Evolutionary conservation across 2,797 vertebrate species (phyloP), one percentile per base, ranked within the genome.

Genomic region (Mus spretus): DNA sequence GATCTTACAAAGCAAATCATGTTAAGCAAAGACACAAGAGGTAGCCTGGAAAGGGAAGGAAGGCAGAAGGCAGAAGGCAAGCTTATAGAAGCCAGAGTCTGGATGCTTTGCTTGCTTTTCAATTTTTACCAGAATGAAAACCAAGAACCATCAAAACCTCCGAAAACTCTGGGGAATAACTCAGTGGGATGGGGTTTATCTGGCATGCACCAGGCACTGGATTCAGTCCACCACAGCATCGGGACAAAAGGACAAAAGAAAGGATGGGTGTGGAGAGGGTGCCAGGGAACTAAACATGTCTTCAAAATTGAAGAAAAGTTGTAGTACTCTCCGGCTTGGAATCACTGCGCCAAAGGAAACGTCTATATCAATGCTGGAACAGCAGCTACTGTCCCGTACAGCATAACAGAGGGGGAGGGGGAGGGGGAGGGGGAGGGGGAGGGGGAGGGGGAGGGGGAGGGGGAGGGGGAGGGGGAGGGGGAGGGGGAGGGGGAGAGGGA

Each of bases 351-450:
- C 63, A 88, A 90, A 96, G 94, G 95, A 96, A 93, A 97, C 96
- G 97, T 97, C 91, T 97, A 88, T 95, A 95, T 92, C 80, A 86
- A 96, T 85, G 67, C 93, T 91, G 47, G 79, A 92, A 95, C 44
- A 90, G 87, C 67, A 89, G 83, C 90, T 20, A 22, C 59, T 59
- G 59, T 6, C 59, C 6, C 20, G 2, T 59, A 22, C 59, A 59
- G 20, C 1, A 14, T 55, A 11, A 55, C 55, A 53, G 53, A 55
- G 83, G 57, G 61, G 24, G 61, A 3, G 24, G 1, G 24, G 3
- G 59, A 24, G 59, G 2, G 59, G 22, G 59, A 22, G 22, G 9
- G 59, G 10, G 8, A 59, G 59, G 22, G 59, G 59, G 59, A 61
- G 57, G 22, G 57, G 59, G 57, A 59, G 57, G 26, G 59, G 61